phyloP scores from a whole-genome alignment of 2,797 vertebrate genomes.

The Pseudochirops corinnae region DNA sequence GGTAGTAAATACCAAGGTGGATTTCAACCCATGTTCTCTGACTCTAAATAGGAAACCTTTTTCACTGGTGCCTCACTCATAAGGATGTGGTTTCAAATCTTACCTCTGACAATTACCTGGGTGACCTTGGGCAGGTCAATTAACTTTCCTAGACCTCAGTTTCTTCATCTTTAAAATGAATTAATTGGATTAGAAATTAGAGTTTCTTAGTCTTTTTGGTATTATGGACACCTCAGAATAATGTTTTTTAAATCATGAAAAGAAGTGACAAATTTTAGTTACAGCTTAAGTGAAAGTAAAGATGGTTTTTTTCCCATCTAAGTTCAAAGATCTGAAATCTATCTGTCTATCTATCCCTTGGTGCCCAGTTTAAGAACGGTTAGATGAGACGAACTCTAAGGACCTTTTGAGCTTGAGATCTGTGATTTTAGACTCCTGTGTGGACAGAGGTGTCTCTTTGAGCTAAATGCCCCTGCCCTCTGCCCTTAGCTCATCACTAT shows the following conservation, averaged over 20 bases:
- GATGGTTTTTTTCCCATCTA: not conserved
- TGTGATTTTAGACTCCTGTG: too few species aligned
- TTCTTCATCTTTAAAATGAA: not conserved
- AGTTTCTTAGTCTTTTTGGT: not conserved
- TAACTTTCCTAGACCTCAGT: not conserved
- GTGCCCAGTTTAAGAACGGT: too few species aligned
- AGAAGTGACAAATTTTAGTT: not conserved
- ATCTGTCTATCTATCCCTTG: too few species aligned
- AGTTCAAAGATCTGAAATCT: too few species aligned
- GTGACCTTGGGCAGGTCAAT: not conserved
- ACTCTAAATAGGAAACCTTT: too few species aligned
- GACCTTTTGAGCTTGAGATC: not conserved
- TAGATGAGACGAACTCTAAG: not conserved
- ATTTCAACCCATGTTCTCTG: not conserved
- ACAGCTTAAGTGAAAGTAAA: not conserved
- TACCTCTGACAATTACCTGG: too few species aligned
- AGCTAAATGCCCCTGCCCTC: not conserved
- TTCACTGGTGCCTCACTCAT: too few species aligned
- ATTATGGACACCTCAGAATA: not conserved
- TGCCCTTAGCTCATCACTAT: too few species aligned
- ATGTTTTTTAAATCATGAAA: not conserved
- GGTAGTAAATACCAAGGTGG: not conserved
- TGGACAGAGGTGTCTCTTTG: not conserved
- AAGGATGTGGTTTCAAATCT: too few species aligned
- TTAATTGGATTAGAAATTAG: not conserved